Percentiles rank a stretch among this genome's conserved stretches.
phyloP scores from a whole-genome alignment of 2,888 invertebrate genomes.

The Zele albiditarsus region DNA sequence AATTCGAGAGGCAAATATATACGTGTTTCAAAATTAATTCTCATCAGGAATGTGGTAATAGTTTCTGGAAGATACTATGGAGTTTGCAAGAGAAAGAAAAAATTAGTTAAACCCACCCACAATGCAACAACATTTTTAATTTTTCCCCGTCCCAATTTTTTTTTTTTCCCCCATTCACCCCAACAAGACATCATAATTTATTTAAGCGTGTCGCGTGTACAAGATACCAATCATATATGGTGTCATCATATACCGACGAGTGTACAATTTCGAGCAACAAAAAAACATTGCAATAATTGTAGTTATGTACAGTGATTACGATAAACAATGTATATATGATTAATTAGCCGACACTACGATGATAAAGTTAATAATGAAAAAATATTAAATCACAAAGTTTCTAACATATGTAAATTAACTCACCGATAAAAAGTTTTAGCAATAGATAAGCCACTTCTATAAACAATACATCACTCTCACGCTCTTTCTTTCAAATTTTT shows the following conservation, averaged over 20 bases:
- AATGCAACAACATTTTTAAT: background rate
- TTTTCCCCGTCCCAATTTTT: background rate
- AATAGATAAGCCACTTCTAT: slow-evolving; percentile 33
- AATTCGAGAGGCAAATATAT: background rate
- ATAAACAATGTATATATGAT: slow-evolving; percentile 21
- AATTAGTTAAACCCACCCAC: slow-evolving; percentile 52
- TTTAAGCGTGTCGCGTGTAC: slow-evolving; percentile 44
- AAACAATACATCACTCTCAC: slow-evolving; percentile 22
- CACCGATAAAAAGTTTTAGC: slow-evolving; percentile 31
- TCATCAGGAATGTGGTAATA: slow-evolving; percentile 20
- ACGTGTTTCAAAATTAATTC: slow-evolving; percentile 22
- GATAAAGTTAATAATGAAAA: slow-evolving; percentile 25
- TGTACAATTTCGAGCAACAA: slow-evolving; percentile 29
- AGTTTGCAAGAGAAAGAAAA: slow-evolving; percentile 49
- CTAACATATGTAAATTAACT: slow-evolving; percentile 27
- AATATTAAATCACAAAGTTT: slow-evolving; percentile 23
- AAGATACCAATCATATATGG: background rate
- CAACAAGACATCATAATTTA: slow-evolving; percentile 50
- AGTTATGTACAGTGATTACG: slow-evolving; percentile 30
- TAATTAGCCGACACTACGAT: slow-evolving; percentile 27
- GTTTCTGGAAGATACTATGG: slow-evolving; percentile 46
- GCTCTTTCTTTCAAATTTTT: slow-evolving; percentile 5
- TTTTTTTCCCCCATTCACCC: slow-evolving; percentile 37
- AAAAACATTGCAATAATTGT: slow-evolving; percentile 27
- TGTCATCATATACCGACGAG: background rate